Evolutionary conservation across 2,888 invertebrate species (phyloP), one percentile per base, ranked within the genome.

Genomic region (Hirtodrosophila histrioides): DNA sequence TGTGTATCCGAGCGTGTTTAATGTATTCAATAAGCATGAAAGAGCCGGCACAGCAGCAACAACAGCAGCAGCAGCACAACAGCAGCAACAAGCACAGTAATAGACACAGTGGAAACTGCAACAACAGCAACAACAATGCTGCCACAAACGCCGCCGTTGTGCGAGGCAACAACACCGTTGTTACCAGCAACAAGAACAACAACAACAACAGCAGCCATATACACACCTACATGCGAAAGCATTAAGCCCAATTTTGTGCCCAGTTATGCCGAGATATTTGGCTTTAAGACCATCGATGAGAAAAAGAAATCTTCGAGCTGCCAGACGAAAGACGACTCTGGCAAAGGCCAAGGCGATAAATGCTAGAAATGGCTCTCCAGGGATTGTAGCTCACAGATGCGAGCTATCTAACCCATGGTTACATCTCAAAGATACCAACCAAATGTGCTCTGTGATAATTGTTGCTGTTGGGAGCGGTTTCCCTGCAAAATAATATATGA

Each of bases 1-100:
- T 79, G 89, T 91, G 55, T 90, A 90, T 75, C 91, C 91, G 6
- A 84, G 88, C 70, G 87, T 91, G 72, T 91, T 89, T 70, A 88
- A 86, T 69, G 86, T 89, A 46, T 90, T 91, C 77, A 85, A 83
- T 74, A 76, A 68, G 69, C 88, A 88, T 70, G 90, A 91, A 68
- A 86, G 84, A 74, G 64, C 68, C 49, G 53, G 48, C 60, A 58
- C 63, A 51, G 72, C 79, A 70, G 10, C 68, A 62, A 50, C 77
- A 62, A 45, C 67, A n/a, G n/a, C n/a, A 46, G 5, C 56, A 29
- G 44, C 72, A 48, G 35, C 75, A 5, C 75, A 44, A 43, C 63
- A 39, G 36, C 46, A 48, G 27, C 66, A 35, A 6, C 56, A 39
- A 37, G 61, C 45, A 44, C 72, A 58, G 37, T 68, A 50, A 36